Base-by-base conservation (phyloP, 92 coral and sea anemone species). In the Parazoanthus atlanticus region DNA sequence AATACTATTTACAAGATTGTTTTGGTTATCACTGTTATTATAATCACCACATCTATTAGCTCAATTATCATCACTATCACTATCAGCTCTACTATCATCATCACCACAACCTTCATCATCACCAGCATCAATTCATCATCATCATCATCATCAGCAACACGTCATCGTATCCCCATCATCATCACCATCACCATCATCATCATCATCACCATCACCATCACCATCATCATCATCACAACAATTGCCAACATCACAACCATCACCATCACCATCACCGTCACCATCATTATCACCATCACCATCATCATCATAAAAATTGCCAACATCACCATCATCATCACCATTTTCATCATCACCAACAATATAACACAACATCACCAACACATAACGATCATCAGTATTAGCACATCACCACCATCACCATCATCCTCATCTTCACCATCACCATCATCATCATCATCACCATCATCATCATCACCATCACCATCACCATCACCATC, bases 131-230 rank as follows among this genome's bases (percentile, higher is more conserved):
- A 10, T 32, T 77, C 82, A 77, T 77, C 56, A 29, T 19, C 61
- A 78, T 78, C 82, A 34, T 52, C 64, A 40, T 36, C 64, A 40
- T 0, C 82, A 78, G 4, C 82, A 78, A 15, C 82, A 40, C 82
- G 52, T 78, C 82, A 78, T 52, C 64, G 26, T 78, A 43, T 43
- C 82, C 8, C 82, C 3, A 34, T 78, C 64, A 56, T 78, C 33
- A 30, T 54, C 71, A 81, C 32, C 34, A 30, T 81, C 33, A 56
- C 34, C 33, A 15, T 81, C 72, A 56, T 78, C 69, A 29, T 81
- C 69, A 56, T 78, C 2, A 30, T 56, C 72, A 56, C 34, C 33
- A n/a, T 56, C 72, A 56, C 86, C 33, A 10, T 23, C 33, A 56
- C 78, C 34, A 15, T 4, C 10, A 56, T 30, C 33, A 30, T 81